Percentiles rank a stretch among this genome's conserved stretches.
Evolutionary conservation across 2,113 vertebrate genomes (phyloP).

Genomic region (Brienomyrus longianalis): DNA sequence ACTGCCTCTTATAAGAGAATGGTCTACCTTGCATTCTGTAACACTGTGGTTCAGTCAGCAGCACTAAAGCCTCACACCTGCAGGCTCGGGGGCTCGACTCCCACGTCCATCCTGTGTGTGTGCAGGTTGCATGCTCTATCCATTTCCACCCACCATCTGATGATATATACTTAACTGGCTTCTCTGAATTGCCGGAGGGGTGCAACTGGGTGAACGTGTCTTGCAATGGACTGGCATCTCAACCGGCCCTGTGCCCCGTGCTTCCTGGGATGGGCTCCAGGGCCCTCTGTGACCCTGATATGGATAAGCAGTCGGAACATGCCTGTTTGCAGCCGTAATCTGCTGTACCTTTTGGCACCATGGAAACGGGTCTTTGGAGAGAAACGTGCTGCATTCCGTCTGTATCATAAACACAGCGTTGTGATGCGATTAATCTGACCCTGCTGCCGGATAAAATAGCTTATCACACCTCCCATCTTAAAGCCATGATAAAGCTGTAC

Average conservation of each 20-base stretch:
- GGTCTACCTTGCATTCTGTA: neutral
- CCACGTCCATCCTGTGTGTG: neutral
- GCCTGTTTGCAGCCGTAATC: neutral
- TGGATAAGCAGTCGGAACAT: neutral
- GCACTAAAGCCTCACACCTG: neutral
- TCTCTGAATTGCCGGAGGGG: neutral
- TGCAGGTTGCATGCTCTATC: neutral
- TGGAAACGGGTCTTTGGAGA: neutral
- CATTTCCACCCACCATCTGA: neutral
- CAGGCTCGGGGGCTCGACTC: neutral
- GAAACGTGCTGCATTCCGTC: neutral
- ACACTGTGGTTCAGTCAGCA: neutral
- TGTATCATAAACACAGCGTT: neutral
- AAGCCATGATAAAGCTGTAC: neutral
- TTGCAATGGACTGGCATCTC: neutral
- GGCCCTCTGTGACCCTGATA: neutral
- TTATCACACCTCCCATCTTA: neutral
- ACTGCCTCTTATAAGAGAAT: neutral
- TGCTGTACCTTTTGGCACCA: neutral
- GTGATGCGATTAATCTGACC: neutral
- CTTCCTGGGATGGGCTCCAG: neutral
- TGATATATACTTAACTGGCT: neutral
- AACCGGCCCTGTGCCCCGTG: neutral
- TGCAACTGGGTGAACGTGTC: neutral
- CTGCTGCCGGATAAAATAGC: neutral